phyloP scores from a whole-genome alignment of 2,113 vertebrate species.

The Perca flavescens region DNA sequence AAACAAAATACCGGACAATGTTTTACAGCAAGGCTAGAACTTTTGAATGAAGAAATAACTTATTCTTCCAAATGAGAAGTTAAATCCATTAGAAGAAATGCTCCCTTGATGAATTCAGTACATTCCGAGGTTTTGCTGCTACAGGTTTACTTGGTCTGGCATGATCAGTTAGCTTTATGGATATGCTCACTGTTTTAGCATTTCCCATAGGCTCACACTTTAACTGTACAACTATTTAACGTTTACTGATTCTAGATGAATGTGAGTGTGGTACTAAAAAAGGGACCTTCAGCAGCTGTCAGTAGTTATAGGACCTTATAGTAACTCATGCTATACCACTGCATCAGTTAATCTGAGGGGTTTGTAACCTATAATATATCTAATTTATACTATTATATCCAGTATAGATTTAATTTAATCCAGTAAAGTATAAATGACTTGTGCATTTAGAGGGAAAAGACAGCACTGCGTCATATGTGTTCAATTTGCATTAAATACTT shows the following conservation, averaged over 20 bases:
- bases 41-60: not conserved
- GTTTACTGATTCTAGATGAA: not conserved
- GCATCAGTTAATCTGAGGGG: not conserved
- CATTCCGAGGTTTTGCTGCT: not conserved
- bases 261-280: not conserved
- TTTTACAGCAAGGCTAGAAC: not conserved
- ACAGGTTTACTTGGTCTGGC: not conserved
- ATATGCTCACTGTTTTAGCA: not conserved
- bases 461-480: not conserved
- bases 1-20: not conserved
- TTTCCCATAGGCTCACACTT: not conserved
- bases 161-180: not conserved
- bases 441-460: not conserved
- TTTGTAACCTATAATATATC: not conserved
- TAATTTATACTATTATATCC: not conserved
- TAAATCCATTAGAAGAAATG: not conserved
- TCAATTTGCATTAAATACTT: constrained; percentile 10
- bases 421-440: not conserved
- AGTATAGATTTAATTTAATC: not conserved
- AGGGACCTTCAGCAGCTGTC: not conserved
- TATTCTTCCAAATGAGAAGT: not conserved
- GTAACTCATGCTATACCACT: not conserved
- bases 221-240: not conserved
- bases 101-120: not conserved
- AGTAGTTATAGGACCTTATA: not conserved